Evolutionary conservation across 2,113 vertebrate genomes (phyloP).

Genomic region (Chrysochloris asiatica): DNA sequence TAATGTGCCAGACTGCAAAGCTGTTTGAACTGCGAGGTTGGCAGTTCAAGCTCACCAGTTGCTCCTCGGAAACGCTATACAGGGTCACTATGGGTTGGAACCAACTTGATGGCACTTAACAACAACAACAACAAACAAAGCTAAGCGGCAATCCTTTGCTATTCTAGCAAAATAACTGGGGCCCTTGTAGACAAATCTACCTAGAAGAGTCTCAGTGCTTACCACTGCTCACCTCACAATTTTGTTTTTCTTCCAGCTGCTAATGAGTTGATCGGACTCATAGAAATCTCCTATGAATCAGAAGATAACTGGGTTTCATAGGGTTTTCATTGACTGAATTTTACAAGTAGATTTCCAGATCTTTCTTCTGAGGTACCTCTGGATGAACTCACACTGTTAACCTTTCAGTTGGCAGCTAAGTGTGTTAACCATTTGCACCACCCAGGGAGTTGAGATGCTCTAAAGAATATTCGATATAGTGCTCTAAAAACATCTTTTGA

Average conservation of each 20-base stretch:
- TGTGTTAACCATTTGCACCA: background rate
- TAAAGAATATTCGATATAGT: background rate
- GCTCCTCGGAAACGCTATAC: no score
- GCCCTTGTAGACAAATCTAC: background rate
- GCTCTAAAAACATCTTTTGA: background rate
- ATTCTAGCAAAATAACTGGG: conserved; percentile 6
- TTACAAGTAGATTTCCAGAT: background rate
- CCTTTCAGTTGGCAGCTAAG: background rate
- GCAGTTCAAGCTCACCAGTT: no score
- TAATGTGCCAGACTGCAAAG: no score
- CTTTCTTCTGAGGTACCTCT: background rate
- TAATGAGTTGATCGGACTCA: background rate
- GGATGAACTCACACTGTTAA: background rate
- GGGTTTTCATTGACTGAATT: background rate
- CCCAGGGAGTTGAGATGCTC: background rate
- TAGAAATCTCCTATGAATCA: background rate
- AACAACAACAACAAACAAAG: conserved; percentile 33
- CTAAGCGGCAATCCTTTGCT: background rate
- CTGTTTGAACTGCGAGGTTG: no score
- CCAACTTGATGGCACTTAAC: background rate
- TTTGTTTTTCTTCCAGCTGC: background rate
- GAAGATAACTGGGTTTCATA: background rate
- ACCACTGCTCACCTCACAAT: background rate
- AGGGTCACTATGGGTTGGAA: background rate
- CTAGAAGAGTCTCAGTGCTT: background rate